Percentiles rank a stretch among this genome's conserved stretches.
phyloP scores from a whole-genome alignment of 2,888 invertebrate species.

The Leptogaster cylindrica region DNA sequence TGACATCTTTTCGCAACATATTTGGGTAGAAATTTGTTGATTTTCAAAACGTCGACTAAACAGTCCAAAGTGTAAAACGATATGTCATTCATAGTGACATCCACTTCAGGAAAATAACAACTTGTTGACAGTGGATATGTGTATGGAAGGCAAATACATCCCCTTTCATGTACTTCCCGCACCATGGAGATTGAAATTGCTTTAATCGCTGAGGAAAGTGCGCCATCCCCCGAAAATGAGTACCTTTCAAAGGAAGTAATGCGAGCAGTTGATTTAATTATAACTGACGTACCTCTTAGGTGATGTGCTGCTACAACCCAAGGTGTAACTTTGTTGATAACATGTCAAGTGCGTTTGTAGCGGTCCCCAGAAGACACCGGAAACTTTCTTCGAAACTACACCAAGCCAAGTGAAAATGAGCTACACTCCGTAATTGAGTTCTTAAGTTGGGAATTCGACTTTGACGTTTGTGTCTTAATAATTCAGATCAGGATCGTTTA shows the following conservation, averaged over 20 bases:
- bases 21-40: too few relatives aligned
- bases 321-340: slow-evolving; percentile 40
- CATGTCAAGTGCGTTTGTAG: slow-evolving; percentile 12
- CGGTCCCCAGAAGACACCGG: slow-evolving; percentile 12
- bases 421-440: slow-evolving; percentile 28
- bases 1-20: too few relatives aligned
- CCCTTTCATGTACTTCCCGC: too few relatives aligned
- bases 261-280: slow-evolving; percentile 38
- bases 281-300: slow-evolving; percentile 23
- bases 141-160: too few relatives aligned
- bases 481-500: slow-evolving; percentile 9
- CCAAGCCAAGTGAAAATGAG: slow-evolving; percentile 5
- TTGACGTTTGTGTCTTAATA: slow-evolving; percentile 7
- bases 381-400: slow-evolving; percentile 14
- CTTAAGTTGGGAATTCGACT: slow-evolving; percentile 17
- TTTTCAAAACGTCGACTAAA: too few relatives aligned
- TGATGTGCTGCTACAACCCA: slow-evolving; percentile 27
- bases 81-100: too few relatives aligned
- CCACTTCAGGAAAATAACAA: too few relatives aligned
- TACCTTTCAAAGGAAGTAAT: slow-evolving; percentile 26
- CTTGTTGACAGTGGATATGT: too few relatives aligned
- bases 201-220: not conserved
- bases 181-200: too few relatives aligned
- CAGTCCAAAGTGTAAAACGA: too few relatives aligned
- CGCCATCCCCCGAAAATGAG: not conserved